These are phyloP conservation scores for Myopa testacea DNA, from an alignment of 2,888 invertebrate species.

Conservation along the genomic window DNA sequence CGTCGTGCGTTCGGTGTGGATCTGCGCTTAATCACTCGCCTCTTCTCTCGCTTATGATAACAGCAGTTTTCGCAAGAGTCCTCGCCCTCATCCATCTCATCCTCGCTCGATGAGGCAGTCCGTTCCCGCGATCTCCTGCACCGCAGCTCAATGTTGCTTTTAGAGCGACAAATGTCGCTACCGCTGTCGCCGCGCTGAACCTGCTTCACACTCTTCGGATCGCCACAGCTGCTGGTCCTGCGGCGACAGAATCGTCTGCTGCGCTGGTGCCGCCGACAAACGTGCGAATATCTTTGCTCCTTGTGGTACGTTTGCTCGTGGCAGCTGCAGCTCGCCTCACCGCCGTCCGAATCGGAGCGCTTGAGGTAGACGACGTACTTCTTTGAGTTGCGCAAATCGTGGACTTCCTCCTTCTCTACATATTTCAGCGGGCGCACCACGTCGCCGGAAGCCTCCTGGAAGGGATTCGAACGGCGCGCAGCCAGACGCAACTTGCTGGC, in stretches of 20 bases:
- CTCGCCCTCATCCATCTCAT: constrained; percentile 62
- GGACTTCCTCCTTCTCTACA: constrained; percentile 64
- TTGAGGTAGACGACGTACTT: constrained; percentile 64
- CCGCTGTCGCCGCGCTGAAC: constrained; percentile 52
- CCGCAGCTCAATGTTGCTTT: constrained; percentile 67
- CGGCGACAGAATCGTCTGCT: constrained; percentile 58
- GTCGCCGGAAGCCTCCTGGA: constrained; percentile 61
- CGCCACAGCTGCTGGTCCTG: constrained; percentile 67
- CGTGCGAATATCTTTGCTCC: constrained; percentile 61
- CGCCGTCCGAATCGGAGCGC: constrained; percentile 61
- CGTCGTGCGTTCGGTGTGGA: constrained; percentile 64
- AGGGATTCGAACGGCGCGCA: constrained; percentile 63
- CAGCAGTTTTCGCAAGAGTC: constrained; percentile 71
- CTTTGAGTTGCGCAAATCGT: constrained; percentile 62
- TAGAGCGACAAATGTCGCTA: constrained; percentile 66
- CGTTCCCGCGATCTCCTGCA: constrained; percentile 60
- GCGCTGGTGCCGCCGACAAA: constrained; percentile 58
- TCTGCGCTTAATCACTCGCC: constrained; percentile 65
- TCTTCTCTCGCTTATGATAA: constrained; percentile 67
- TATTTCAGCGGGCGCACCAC: constrained; percentile 65
- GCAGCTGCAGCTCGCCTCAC: constrained; percentile 57
- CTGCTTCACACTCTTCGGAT: constrained; percentile 52
- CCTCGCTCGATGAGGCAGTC: constrained; percentile 63
- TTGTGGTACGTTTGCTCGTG: constrained; percentile 61
- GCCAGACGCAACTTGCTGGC: constrained; percentile 74